Evolutionary conservation across 2,113 vertebrate genomes (phyloP).

Genomic region (Silurus meridionalis): DNA sequence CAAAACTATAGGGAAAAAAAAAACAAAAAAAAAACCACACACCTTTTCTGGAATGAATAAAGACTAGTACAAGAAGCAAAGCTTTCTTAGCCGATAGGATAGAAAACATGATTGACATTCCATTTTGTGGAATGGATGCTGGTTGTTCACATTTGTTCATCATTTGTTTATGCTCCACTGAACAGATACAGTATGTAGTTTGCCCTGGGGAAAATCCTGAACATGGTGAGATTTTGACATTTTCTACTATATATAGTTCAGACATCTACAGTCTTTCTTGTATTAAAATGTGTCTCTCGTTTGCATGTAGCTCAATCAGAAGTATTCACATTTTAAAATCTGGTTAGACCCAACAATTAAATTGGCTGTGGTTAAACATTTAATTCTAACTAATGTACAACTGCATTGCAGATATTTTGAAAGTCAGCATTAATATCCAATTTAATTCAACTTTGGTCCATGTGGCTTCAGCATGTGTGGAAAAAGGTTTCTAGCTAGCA

Average conservation of each 20-base stretch:
- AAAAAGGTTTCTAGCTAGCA: background rate
- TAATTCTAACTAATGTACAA: background rate
- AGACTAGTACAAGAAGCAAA: background rate
- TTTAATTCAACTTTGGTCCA: background rate
- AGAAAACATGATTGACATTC: background rate
- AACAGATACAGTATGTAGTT: background rate
- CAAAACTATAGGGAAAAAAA: too few relatives aligned
- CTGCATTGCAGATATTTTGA: background rate
- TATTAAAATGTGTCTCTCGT: background rate
- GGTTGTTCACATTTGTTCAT: background rate
- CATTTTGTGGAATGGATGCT: background rate
- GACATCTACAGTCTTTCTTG: background rate
- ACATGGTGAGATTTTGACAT: background rate
- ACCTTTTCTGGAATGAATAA: background rate
- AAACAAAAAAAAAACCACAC: background rate
- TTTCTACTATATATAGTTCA: background rate
- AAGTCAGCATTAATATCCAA: background rate
- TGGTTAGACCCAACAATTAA: background rate
- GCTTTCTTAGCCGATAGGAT: background rate
- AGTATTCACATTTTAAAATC: background rate
- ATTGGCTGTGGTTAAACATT: background rate
- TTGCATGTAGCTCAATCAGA: background rate
- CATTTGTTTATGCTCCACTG: background rate
- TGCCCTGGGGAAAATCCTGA: background rate
- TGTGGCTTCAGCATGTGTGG: too few relatives aligned